phyloP scores from a whole-genome alignment of 2,888 invertebrate species.

The Seira ritae region DNA sequence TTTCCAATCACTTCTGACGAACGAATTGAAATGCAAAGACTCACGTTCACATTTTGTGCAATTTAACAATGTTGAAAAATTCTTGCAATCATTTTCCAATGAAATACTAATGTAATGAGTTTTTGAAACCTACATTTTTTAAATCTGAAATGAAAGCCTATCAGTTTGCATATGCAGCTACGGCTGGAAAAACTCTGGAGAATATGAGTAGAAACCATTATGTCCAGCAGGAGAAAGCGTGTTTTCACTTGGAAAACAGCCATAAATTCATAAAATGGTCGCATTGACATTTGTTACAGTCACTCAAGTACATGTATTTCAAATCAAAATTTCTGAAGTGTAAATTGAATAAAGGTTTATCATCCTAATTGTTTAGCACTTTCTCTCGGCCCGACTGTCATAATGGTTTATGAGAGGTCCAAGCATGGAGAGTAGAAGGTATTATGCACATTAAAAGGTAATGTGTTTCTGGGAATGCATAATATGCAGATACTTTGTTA shows the following conservation, averaged over 20 bases:
- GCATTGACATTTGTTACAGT: conserved; percentile 13
- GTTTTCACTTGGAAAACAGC: not conserved
- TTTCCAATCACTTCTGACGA: too few relatives aligned
- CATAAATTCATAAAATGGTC: not conserved
- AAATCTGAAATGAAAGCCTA: conserved; percentile 65
- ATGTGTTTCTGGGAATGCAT: conserved; percentile 36
- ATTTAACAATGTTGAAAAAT: too few relatives aligned
- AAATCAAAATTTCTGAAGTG: too few relatives aligned
- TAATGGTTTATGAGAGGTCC: conserved; percentile 69
- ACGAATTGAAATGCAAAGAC: too few relatives aligned
- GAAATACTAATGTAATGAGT: not conserved
- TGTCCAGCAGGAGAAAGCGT: conserved; percentile 71
- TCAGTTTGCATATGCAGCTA: conserved; percentile 72
- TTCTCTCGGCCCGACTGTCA: conserved; percentile 45
- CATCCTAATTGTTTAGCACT: conserved; percentile 15
- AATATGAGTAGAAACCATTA: conserved; percentile 71
- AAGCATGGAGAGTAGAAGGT: conserved; percentile 61
- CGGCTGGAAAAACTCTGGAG: conserved; percentile 74
- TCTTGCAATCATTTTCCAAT: too few relatives aligned
- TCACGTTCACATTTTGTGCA: too few relatives aligned
- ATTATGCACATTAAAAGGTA: conserved; percentile 56
- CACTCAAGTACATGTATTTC: too few relatives aligned
- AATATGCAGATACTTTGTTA: conserved; percentile 38
- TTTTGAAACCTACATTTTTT: not conserved
- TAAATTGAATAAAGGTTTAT: not conserved